Conservation (phyloP, 2,113 vertebrate genomes). For the Suricata suricatta region DNA sequence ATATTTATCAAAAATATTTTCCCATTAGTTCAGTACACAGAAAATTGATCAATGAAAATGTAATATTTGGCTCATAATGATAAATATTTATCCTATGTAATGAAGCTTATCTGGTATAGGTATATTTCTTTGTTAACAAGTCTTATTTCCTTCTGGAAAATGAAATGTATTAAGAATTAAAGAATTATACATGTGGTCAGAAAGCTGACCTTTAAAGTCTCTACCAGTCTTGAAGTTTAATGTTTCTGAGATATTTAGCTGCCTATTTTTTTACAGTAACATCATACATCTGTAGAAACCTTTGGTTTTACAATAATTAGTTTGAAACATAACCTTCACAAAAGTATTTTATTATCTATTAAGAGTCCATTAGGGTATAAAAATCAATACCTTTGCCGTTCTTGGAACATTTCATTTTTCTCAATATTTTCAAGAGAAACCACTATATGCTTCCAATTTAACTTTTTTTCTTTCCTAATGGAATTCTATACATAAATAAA, state of each 20-base stretch:
- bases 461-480: neutral
- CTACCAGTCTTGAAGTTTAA: neutral
- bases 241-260: neutral
- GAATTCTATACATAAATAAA: conserved; percentile 49
- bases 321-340: conserved; percentile 52
- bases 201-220: neutral
- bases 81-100: neutral
- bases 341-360: conserved; percentile 58
- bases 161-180: neutral
- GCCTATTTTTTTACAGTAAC: neutral
- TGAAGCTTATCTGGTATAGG: neutral
- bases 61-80: neutral
- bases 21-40: neutral
- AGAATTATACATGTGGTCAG: neutral
- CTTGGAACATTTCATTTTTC: conserved; percentile 50
- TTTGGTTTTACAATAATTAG: conserved; percentile 55
- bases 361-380: conserved; percentile 47
- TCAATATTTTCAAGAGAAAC: conserved; percentile 51
- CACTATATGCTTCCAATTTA: conserved; percentile 2
- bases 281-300: neutral
- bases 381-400: conserved; percentile 62
- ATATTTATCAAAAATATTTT: neutral
- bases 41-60: neutral
- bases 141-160: conserved; percentile 12
- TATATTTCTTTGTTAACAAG: neutral